These are phyloP conservation scores for Drosophila mayaguana DNA, from an alignment of 2,888 invertebrate species.

Conservation along the genomic window DNA sequence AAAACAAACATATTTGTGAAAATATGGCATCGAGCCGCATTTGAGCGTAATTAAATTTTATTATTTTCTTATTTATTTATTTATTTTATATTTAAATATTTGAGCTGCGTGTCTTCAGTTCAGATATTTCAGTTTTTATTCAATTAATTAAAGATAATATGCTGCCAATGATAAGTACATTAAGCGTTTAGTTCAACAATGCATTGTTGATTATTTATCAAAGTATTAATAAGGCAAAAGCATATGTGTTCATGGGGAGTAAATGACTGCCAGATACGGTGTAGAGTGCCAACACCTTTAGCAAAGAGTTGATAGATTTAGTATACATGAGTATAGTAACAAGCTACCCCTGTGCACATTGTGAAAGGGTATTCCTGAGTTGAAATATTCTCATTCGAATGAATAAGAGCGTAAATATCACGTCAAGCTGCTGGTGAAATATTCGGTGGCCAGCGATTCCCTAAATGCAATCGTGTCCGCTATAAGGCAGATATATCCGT, in stretches of 20 bases:
- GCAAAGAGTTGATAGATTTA: too few species aligned
- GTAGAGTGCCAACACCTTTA: too few species aligned
- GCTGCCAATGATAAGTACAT: neutral
- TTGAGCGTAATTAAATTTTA: slow-evolving; percentile 1
- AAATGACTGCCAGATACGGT: neutral
- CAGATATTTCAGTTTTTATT: neutral
- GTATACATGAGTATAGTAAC: too few species aligned
- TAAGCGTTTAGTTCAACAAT: slow-evolving; percentile 1
- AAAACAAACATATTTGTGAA: neutral
- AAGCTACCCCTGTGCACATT: neutral
- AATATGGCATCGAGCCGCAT: neutral
- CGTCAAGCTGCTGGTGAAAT: neutral
- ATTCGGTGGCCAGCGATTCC: slow-evolving; percentile 1
- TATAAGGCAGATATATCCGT: slow-evolving; percentile 13
- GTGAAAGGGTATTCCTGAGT: neutral
- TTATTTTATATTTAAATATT: neutral
- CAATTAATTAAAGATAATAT: slow-evolving; percentile 5
- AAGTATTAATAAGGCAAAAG: neutral
- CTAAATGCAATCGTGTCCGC: slow-evolving; percentile 9
- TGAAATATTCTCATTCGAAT: neutral
- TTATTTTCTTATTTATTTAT: neutral
- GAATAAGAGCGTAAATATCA: neutral
- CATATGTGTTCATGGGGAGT: neutral
- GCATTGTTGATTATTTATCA: neutral
- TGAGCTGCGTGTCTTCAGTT: neutral